These are phyloP conservation scores for Notechis scutatus DNA, from an alignment of 2,113 vertebrate species.

Conservation along the genomic window DNA sequence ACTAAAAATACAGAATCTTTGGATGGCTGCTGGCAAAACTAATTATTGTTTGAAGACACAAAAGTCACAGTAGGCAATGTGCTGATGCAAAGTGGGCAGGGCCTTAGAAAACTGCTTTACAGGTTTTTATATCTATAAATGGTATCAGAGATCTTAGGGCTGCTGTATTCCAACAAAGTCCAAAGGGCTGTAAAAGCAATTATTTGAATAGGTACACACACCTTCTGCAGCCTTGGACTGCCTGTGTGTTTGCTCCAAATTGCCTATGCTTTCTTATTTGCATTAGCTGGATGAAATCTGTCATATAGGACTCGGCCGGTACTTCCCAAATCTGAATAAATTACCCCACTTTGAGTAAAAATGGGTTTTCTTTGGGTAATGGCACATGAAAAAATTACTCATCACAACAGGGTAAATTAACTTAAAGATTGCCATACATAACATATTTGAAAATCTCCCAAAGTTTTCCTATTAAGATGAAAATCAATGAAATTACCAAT, in stretches of 20 bases:
- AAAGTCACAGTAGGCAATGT: background rate
- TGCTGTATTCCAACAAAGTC: background rate
- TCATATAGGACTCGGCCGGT: background rate
- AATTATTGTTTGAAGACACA: background rate
- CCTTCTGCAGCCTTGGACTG: background rate
- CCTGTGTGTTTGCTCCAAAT: background rate
- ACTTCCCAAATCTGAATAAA: background rate
- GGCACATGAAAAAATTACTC: background rate
- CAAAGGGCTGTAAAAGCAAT: background rate
- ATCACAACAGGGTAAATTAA: background rate
- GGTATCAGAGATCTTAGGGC: background rate
- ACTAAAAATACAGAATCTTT: background rate
- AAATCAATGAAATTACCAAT: background rate
- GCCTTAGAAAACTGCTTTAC: background rate
- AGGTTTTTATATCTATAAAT: background rate
- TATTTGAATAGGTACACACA: background rate
- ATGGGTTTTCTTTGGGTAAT: background rate
- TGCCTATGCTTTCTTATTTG: background rate
- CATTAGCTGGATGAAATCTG: background rate
- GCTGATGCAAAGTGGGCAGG: background rate
- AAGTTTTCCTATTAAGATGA: background rate
- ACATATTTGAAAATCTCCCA: background rate
- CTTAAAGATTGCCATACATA: background rate
- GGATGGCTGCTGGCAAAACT: background rate
- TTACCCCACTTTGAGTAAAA: background rate